A percentile compares a stretch with the other conserved stretches of the same genome.
Evolutionary conservation across 2,888 invertebrate genomes (phyloP).

Genomic region (Calliscelio sp.): DNA sequence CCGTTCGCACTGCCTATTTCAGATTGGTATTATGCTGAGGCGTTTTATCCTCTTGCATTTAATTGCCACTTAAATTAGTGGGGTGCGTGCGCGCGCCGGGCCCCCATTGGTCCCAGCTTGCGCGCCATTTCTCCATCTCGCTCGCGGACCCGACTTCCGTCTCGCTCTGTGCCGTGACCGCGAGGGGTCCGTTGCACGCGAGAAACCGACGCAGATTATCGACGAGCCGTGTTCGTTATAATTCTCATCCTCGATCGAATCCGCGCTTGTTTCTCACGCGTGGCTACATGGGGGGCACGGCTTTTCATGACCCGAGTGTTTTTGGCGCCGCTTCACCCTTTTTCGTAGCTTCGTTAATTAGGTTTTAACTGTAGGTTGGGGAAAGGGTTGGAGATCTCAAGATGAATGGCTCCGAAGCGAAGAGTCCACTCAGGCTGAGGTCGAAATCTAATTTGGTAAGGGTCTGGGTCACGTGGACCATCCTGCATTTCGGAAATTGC

Average conservation of each 20-base stretch:
- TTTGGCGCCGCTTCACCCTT: slow-evolving; percentile 30
- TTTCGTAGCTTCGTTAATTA: slow-evolving; percentile 32
- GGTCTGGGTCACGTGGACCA: slow-evolving; percentile 27
- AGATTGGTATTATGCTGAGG: slow-evolving; percentile 47
- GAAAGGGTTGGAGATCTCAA: slow-evolving; percentile 10
- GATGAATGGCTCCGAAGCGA: not conserved
- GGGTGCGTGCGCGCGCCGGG: slow-evolving; percentile 52
- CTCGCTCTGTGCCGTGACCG: slow-evolving; percentile 19
- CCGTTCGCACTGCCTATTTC: slow-evolving; percentile 65
- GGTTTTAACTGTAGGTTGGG: slow-evolving; percentile 38
- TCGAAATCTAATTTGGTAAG: slow-evolving; percentile 28
- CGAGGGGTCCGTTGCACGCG: slow-evolving; percentile 55
- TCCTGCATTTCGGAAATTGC: slow-evolving; percentile 26
- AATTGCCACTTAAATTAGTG: slow-evolving; percentile 64
- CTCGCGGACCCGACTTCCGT: not conserved
- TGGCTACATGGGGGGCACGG: slow-evolving; percentile 41
- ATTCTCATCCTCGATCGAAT: slow-evolving; percentile 37
- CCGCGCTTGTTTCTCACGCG: slow-evolving; percentile 62
- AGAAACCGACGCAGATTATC: slow-evolving; percentile 57
- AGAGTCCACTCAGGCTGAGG: slow-evolving; percentile 2
- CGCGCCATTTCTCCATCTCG: slow-evolving; percentile 9
- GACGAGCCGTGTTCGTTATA: slow-evolving; percentile 56
- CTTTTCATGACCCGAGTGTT: slow-evolving; percentile 45
- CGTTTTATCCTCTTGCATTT: slow-evolving; percentile 43
- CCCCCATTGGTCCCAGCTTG: slow-evolving; percentile 44